Base-by-base conservation (phyloP, 1,140 invertebrate species). In the Trachelipus rathkii region DNA sequence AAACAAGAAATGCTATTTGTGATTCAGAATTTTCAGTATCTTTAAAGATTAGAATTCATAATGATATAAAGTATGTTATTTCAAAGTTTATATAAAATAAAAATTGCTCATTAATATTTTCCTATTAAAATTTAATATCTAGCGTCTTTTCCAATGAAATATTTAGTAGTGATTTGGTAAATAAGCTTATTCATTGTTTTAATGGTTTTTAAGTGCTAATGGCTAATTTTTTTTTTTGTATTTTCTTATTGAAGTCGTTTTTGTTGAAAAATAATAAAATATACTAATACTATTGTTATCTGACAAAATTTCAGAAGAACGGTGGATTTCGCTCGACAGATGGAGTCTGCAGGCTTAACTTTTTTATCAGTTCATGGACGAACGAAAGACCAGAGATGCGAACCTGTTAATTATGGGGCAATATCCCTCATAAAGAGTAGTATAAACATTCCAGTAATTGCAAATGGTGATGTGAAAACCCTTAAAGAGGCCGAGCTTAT, bases 361-460 rank as follows among this genome's bases (percentile, higher is more conserved):
- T 97, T 95, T 86, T 85, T 98, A 70, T 92, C 93, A 11, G 87
- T 98, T 19, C 96, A 98, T 87, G 95, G 92, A 8, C 87, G 96
- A 81, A 96, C 93, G 67, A 89, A 90, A 15, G 84, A 88, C 24
- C 91, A 97, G 83, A 90, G 93, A 85, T 88, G 88, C 83, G 89
- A 76, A 79, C 90, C 91, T 69, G 91, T 96, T 2, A 89, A 96
- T 85, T 81, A 90, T 45, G 87, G 90, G 46, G 89, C 89, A 24
- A 89, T 98, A 67, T 88, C 88, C 83, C 83, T 89, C 10, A 89
- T 96, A n/a, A 90, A 89, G 80, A 87, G 92, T 72, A 89, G 86
- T 75, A 82, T 96, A 0, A 82, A 85, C 66, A 87, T 97, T 78
- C 96, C 96, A 10, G 86, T 97, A 0, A 89, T 97, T 82, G 95